phyloP scores from a whole-genome alignment of 2,113 vertebrate species.

The Ranitomeya variabilis region DNA sequence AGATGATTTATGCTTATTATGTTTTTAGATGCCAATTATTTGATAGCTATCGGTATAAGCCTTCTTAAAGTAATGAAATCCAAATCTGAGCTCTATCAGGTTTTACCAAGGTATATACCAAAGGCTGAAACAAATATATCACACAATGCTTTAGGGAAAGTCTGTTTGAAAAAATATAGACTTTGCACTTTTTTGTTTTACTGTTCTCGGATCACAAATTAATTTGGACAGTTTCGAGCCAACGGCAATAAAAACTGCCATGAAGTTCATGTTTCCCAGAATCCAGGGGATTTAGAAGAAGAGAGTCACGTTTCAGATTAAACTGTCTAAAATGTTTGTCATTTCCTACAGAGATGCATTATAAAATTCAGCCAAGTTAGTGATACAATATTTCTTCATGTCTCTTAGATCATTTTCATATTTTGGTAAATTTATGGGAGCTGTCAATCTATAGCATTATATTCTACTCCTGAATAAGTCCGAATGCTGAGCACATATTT shows the following conservation, averaged over 20 bases:
- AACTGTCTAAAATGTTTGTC: slow-evolving; percentile 58
- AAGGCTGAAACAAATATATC: background rate
- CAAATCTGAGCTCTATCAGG: slow-evolving; percentile 13
- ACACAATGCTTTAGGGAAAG: background rate
- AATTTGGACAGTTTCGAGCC: background rate
- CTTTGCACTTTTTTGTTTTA: slow-evolving; percentile 39
- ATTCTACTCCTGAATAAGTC: slow-evolving; percentile 5
- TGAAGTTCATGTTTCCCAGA: slow-evolving; percentile 59
- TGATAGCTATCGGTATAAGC: slow-evolving; percentile 40
- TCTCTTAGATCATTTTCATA: background rate
- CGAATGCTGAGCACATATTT: background rate
- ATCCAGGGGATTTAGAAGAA: slow-evolving; percentile 38
- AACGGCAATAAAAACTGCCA: slow-evolving; percentile 60
- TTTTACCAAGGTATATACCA: background rate
- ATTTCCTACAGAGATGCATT: slow-evolving; percentile 54
- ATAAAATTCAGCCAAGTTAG: slow-evolving; percentile 22
- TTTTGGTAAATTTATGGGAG: background rate
- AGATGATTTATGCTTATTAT: background rate
- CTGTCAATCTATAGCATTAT: background rate
- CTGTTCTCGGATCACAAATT: slow-evolving; percentile 11
- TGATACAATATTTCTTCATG: slow-evolving; percentile 4
- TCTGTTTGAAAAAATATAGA: background rate
- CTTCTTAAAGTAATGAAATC: slow-evolving; percentile 30
- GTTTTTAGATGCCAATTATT: slow-evolving; percentile 5
- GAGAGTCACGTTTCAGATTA: slow-evolving; percentile 17